Conservation (phyloP, 2,888 invertebrate genomes). For the Labia minor region DNA sequence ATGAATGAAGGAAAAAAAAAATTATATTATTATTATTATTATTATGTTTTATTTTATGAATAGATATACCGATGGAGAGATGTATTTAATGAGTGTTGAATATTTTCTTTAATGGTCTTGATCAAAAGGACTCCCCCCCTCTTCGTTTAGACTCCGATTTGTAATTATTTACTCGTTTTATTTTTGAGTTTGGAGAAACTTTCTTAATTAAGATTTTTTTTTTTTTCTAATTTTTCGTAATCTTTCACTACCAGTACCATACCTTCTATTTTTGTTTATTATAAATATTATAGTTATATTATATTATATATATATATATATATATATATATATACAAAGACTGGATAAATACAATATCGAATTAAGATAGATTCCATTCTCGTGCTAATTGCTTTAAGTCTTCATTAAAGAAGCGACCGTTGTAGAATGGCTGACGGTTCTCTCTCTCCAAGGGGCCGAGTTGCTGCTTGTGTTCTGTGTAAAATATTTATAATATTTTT, state of each 20-base stretch:
- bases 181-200: not conserved
- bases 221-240: not conserved
- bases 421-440: not conserved
- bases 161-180: not conserved
- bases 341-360: conserved; percentile 1
- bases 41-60: too few species aligned
- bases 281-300: too few species aligned
- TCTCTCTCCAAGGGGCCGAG: not conserved
- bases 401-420: not conserved
- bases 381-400: conserved; percentile 1
- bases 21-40: too few species aligned
- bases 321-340: not conserved
- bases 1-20: too few species aligned
- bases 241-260: not conserved
- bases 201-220: conserved; percentile 13
- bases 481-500: conserved; percentile 13
- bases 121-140: not conserved
- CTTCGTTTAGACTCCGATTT: too few species aligned
- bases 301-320: too few species aligned
- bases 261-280: not conserved
- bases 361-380: conserved; percentile 3
- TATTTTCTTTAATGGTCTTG: not conserved
- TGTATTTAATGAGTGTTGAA: too few species aligned
- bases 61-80: too few species aligned
- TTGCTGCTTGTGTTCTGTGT: not conserved